phyloP scores from a whole-genome alignment of 2,888 invertebrate genomes.

The Cephus sareptanus region DNA sequence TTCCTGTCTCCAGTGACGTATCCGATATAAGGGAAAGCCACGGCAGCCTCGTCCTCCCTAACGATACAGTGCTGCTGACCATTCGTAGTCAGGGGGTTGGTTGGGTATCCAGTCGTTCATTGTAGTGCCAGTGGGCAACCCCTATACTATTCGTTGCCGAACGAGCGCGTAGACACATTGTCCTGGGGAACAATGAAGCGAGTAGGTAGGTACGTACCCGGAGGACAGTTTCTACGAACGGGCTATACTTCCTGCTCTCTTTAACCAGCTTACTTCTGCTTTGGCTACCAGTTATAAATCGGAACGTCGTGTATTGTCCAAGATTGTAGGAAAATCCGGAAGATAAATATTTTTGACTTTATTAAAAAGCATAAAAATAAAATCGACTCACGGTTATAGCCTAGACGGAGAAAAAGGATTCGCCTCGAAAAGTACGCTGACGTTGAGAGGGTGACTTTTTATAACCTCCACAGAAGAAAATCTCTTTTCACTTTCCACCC shows the following conservation, averaged over 20 bases:
- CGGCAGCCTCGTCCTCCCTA: not conserved
- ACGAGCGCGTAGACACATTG: conserved; percentile 32
- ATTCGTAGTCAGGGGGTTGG: not conserved
- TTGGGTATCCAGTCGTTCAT: not conserved
- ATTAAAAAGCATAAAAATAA: not conserved
- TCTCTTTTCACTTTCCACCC: conserved; percentile 50
- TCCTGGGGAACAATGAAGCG: conserved; percentile 29
- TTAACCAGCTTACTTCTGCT: conserved; percentile 16
- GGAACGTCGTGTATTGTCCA: not conserved
- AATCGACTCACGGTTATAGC: not conserved
- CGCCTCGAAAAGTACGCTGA: not conserved
- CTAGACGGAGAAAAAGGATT: not conserved
- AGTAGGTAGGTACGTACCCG: conserved; percentile 10
- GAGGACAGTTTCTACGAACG: conserved; percentile 31
- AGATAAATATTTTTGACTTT: not conserved
- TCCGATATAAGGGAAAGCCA: not conserved
- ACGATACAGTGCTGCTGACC: not conserved
- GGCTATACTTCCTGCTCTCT: conserved; percentile 28
- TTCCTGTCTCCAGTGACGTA: not conserved
- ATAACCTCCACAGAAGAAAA: conserved; percentile 26
- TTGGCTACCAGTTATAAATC: not conserved
- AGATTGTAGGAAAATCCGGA: not conserved
- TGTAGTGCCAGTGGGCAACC: not conserved
- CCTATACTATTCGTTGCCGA: conserved; percentile 3
- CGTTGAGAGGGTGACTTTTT: not conserved